Conservation (phyloP, 2,113 vertebrate genomes). For the Thunnus thynnus region DNA sequence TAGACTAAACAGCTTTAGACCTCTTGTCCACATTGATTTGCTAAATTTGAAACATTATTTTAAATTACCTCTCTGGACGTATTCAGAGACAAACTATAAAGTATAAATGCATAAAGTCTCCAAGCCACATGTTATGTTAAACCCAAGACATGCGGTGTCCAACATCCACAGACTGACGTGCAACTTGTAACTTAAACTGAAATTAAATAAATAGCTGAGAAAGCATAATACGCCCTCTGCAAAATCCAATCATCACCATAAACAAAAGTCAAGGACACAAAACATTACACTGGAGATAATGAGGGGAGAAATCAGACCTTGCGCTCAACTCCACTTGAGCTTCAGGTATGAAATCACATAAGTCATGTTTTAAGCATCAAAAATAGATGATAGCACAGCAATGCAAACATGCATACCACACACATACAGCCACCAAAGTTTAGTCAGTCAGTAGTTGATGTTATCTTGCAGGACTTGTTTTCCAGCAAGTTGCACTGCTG, state of each 20-base stretch:
- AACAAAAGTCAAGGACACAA: constrained; percentile 41
- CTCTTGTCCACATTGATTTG: no score
- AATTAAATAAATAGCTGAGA: constrained; percentile 37
- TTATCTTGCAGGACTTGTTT: constrained; percentile 72
- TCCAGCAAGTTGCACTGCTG: constrained; percentile 66
- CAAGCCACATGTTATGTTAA: neutral
- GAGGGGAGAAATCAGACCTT: constrained; percentile 32
- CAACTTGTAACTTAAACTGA: constrained; percentile 22
- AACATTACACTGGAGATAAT: constrained; percentile 34
- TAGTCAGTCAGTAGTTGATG: constrained; percentile 57
- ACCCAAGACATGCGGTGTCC: neutral
- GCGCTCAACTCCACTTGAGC: constrained; percentile 32
- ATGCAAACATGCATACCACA: constrained; percentile 51
- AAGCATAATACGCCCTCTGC: constrained; percentile 10
- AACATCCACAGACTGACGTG: constrained; percentile 1
- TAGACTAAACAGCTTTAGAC: no score
- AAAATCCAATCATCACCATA: constrained; percentile 21
- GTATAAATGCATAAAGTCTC: no score
- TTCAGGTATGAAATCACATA: constrained; percentile 49
- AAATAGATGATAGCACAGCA: constrained; percentile 28
- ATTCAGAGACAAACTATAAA: no score
- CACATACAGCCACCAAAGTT: neutral
- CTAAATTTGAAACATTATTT: no score
- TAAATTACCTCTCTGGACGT: no score
- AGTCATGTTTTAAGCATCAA: neutral